Conservation (phyloP, 2,797 vertebrate species). For the Eidolon dupreanum region DNA sequence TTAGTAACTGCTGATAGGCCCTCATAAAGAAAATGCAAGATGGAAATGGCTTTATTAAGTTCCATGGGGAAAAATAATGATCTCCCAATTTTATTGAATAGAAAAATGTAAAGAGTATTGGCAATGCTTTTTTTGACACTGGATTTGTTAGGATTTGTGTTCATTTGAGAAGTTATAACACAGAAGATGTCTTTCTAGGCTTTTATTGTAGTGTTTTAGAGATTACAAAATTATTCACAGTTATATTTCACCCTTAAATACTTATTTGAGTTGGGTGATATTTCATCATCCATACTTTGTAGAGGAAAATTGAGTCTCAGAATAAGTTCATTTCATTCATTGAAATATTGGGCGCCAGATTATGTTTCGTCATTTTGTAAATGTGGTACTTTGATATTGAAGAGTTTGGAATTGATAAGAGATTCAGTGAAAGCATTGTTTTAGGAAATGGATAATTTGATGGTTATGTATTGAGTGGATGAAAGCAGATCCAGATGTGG, state of each 20-base stretch:
- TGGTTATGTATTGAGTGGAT: not conserved
- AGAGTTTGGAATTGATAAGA: constrained; percentile 4
- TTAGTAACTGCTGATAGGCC: not conserved
- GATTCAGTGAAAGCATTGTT: not conserved
- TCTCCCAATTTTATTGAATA: constrained; percentile 1
- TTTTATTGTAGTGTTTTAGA: not conserved
- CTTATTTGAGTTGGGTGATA: not conserved
- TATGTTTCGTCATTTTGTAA: not conserved
- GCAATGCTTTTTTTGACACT: not conserved
- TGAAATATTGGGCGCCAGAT: not conserved
- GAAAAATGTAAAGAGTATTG: constrained; percentile 30
- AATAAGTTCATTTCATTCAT: constrained; percentile 34
- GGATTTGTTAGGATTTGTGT: not conserved
- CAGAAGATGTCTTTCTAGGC: not conserved
- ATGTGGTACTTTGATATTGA: not conserved
- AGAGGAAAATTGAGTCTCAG: not conserved
- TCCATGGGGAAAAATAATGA: not conserved
- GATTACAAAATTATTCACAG: not conserved
- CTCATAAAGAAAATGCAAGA: not conserved
- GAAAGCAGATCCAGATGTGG: not conserved
- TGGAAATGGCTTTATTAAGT: constrained; percentile 31
- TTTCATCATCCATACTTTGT: not conserved
- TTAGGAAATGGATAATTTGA: not conserved
- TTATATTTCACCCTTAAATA: not conserved
- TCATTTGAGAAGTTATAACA: not conserved